Evolutionary conservation across 1,140 invertebrate species (phyloP), one percentile per base, ranked within the genome.

Genomic region (Zaprionus tsacasi): DNA sequence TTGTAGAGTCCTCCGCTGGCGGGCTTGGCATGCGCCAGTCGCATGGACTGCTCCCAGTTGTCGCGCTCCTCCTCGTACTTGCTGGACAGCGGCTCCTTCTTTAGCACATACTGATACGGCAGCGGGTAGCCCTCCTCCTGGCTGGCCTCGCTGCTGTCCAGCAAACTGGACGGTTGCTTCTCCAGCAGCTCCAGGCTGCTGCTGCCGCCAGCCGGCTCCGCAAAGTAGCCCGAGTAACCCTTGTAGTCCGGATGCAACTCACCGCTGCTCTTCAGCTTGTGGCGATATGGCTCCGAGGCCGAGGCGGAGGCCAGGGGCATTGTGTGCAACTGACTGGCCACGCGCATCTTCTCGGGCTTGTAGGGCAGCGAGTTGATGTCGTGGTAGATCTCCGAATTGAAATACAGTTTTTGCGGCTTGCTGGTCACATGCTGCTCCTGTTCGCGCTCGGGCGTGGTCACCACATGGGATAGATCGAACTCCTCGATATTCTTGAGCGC

Each of bases 351-450:
- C 7, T 91, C 79, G 3, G 65, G 67, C 38, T 91, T 92, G 61
- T 90, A 92, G 1, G 90, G 82, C 78, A 92, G 15, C 1, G 91
- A 81, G 38, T 93, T 93, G 15, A 93, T 92, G 48, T 92, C 92
- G 21, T 92, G 92, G 71, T 92, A 92, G 35, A 91, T 92, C 27
- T 92, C 89, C 7, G 89, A 91, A 35, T 92, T 92, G 52, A 92
- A 92, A 15, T 91, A 91, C 2, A 92, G 54, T 21, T 92, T 92
- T 12, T 85, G 83, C 0, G 78, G 78, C 36, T 92, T 92, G 7
- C 17, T 74, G 0, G 66, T 74, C 11, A 65, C 79, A n/a, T 45
- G 40, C 0, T 68, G 54, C 21, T 79, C 76, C 15, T 38, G 72
- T 11, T 79, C 80, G 0, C 77, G 65, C n/a, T 88, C 87, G 0